Conservation (phyloP, 2,113 vertebrate genomes). For the Ellobius talpinus region DNA sequence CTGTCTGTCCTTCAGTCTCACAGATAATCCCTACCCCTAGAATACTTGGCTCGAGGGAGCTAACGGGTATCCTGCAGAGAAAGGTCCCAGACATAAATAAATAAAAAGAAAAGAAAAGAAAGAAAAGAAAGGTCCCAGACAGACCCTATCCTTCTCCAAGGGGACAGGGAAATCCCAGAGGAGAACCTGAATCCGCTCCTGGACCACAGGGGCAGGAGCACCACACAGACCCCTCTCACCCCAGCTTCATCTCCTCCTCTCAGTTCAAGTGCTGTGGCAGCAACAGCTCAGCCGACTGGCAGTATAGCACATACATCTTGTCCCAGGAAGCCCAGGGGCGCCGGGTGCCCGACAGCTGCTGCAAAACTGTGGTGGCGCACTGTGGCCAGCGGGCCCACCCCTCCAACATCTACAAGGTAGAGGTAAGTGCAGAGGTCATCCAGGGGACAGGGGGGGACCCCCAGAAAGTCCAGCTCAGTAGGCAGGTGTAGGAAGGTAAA, state of each 20-base stretch:
- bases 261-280: slow-evolving; percentile 95
- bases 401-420: slow-evolving; percentile 94
- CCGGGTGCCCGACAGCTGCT: slow-evolving; percentile 93
- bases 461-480: too few relatives aligned
- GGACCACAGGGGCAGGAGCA: neutral
- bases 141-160: neutral
- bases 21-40: neutral
- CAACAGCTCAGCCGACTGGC: slow-evolving; percentile 91
- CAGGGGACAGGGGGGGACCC: accelerated
- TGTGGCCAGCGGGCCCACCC: slow-evolving; percentile 92
- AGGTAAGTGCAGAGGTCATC: slow-evolving; percentile 82
- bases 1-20: neutral
- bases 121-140: neutral
- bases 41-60: neutral
- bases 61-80: neutral
- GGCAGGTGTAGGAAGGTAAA: accelerated
- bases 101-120: too few relatives aligned
- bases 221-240: accelerated
- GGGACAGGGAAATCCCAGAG: neutral
- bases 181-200: neutral
- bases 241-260: neutral
- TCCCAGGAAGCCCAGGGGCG: slow-evolving; percentile 81
- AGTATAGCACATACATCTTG: slow-evolving; percentile 85
- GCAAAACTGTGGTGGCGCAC: slow-evolving; percentile 88
- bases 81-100: neutral